Evolutionary conservation across 2,888 invertebrate species (phyloP).

Genomic region (Eucriotettix oculatus): DNA sequence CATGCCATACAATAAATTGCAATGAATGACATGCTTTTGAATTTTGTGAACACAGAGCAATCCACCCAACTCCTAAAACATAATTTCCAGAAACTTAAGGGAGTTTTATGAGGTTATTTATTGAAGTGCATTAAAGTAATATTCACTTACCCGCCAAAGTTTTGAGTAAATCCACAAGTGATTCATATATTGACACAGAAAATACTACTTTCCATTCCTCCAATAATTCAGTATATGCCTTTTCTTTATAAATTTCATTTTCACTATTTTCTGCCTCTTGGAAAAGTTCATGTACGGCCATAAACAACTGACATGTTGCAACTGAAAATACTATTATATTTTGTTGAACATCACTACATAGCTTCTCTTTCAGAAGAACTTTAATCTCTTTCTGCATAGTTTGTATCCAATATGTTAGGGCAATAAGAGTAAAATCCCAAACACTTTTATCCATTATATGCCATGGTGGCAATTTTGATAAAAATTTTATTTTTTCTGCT

Average conservation of each 20-base stretch:
- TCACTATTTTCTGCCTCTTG: neutral
- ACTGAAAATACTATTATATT: neutral
- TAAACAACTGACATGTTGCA: neutral
- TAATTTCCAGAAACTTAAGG: no score
- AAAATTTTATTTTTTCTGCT: neutral
- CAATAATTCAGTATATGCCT: slow-evolving; percentile 28
- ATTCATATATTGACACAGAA: slow-evolving; percentile 39
- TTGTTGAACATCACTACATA: neutral
- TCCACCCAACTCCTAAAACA: no score
- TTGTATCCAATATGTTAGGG: neutral
- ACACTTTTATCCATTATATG: neutral
- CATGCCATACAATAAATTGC: no score
- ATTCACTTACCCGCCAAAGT: slow-evolving; percentile 25
- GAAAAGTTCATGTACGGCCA: neutral
- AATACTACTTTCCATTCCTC: slow-evolving; percentile 69
- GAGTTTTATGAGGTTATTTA: no score
- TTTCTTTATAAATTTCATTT: neutral
- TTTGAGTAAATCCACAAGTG: slow-evolving; percentile 35
- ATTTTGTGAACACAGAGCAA: no score
- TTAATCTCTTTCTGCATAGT: neutral
- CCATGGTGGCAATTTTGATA: neutral
- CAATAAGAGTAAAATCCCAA: neutral
- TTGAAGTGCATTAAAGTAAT: no score
- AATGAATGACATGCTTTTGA: no score
- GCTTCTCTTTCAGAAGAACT: neutral